Base-by-base conservation (phyloP, 1,140 invertebrate genomes). In the Pararge aegeria region DNA sequence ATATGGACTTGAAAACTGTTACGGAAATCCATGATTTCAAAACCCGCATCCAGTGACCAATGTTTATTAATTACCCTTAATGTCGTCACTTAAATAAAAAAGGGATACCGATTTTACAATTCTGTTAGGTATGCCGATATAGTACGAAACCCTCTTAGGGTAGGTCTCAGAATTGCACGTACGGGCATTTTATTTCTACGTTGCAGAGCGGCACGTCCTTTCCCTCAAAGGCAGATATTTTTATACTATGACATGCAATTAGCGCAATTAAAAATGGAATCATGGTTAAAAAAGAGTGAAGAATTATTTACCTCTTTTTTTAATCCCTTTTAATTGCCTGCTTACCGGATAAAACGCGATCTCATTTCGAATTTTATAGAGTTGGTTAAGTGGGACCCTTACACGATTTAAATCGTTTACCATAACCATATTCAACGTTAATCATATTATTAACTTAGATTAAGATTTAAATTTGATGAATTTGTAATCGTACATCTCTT, bases 201-300 rank as follows among this genome's bases (percentile, higher is more conserved):
- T n/a, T 24, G 5, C 1, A n/a, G 19, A 27, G 53, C 42, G 53
- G 53, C 53, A 29, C 12, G 44, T 30, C 16, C 13, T 55, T 30
- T 46, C 53, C 27, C 53, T 37, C 48, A 58, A 42, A 58, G 55
- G 30, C 30, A 13, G 24, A 46, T 46, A 55, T 20, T 54, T 58
- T 58, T 40, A 58, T 21, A 44, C 48, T 46, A 44, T 55, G 52
- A 58, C 46, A 46, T 10, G 20, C 44, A 51, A 57, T 57, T 57
- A 57, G 29, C 30, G 48, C 46, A 57, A 58, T 58, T 58, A 58
- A 58, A 50, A 40, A 51, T 12, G 20, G 21, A 51, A 58, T 51
- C 30, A 58, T 27, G 34, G 46, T 58, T 30, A 24, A 42, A 57
- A 51, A 58, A 48, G 3, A 18, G 29, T 19, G 9, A 37, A 55